Percentiles rank a stretch among this genome's conserved stretches.
phyloP scores from a whole-genome alignment of 2,888 invertebrate species.

The Ernsta delagoae region DNA sequence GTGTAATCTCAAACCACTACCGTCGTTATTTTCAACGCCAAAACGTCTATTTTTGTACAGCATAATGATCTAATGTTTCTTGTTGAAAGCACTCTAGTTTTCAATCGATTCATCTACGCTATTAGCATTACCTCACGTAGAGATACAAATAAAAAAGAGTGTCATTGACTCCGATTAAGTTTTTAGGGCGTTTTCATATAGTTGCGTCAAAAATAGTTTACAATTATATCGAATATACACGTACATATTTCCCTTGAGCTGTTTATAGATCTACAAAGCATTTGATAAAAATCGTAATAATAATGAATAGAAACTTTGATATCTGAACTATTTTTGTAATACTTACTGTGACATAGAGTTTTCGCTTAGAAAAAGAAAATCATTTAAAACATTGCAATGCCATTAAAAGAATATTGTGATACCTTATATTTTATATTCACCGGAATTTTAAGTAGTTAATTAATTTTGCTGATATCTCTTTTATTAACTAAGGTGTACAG shows the following conservation, averaged over 20 bases:
- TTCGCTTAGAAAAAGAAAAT: not conserved
- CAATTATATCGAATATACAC: constrained; percentile 2
- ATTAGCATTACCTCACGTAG: constrained; percentile 52
- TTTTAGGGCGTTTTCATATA: constrained; percentile 25
- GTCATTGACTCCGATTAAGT: constrained; percentile 29
- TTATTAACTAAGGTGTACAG: constrained; percentile 13
- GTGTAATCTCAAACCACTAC: constrained; percentile 28
- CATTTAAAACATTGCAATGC: not conserved
- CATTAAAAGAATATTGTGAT: not conserved
- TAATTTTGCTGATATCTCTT: not conserved
- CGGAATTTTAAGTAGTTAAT: not conserved
- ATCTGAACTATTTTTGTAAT: not conserved
- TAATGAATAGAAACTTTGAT: too few relatives aligned
- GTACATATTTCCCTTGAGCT: constrained; percentile 13
- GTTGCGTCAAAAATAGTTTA: constrained; percentile 20
- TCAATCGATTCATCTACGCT: constrained; percentile 22
- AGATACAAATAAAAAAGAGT: constrained; percentile 47
- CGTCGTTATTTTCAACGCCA: constrained; percentile 34
- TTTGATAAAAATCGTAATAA: not conserved
- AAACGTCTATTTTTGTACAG: constrained; percentile 36
- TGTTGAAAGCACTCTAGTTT: constrained; percentile 32
- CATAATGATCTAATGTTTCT: constrained; percentile 17
- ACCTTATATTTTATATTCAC: not conserved
- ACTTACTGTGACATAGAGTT: not conserved
- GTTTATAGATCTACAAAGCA: not conserved